Conservation (phyloP, 2,797 vertebrate species). For the Sebastolobus altivelis region DNA sequence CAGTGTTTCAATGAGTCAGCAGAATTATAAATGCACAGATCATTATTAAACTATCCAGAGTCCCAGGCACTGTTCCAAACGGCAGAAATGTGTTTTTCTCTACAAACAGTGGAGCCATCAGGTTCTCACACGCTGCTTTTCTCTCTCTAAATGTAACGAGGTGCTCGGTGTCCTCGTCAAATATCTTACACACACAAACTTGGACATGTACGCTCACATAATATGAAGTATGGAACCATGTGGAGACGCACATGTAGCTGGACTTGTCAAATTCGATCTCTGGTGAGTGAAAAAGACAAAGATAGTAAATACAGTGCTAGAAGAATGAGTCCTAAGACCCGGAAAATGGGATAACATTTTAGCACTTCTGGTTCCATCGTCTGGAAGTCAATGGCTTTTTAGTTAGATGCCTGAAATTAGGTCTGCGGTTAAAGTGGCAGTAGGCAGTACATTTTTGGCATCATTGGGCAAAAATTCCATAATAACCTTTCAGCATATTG, state of each 20-base stretch:
- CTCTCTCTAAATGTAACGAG: slow-evolving; percentile 46
- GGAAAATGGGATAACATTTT: too few relatives aligned
- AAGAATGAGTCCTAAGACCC: too few relatives aligned
- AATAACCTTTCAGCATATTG: too few relatives aligned
- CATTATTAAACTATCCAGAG: slow-evolving; percentile 69
- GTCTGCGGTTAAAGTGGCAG: too few relatives aligned
- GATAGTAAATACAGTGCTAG: fast-evolving
- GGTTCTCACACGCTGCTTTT: slow-evolving; percentile 43
- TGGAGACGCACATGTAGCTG: background rate
- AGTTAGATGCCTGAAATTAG: too few relatives aligned
- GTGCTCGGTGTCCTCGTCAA: slow-evolving; percentile 4
- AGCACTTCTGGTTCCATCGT: fast-evolving
- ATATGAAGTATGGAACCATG: background rate
- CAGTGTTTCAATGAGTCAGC: slow-evolving; percentile 71
- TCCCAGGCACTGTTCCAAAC: slow-evolving; percentile 50
- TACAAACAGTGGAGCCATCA: slow-evolving; percentile 29
- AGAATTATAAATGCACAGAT: slow-evolving; percentile 70
- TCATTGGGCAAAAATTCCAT: too few relatives aligned
- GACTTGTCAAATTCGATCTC: slow-evolving; percentile 27
- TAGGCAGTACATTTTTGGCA: too few relatives aligned
- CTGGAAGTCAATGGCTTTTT: too few relatives aligned
- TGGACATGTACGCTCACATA: slow-evolving; percentile 5
- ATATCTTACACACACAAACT: slow-evolving; percentile 23
- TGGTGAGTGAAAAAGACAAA: background rate
- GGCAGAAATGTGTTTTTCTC: slow-evolving; percentile 50